Evolutionary conservation across 2,797 vertebrate genomes (phyloP).

Genomic region (Dromococcyx pavoninus): DNA sequence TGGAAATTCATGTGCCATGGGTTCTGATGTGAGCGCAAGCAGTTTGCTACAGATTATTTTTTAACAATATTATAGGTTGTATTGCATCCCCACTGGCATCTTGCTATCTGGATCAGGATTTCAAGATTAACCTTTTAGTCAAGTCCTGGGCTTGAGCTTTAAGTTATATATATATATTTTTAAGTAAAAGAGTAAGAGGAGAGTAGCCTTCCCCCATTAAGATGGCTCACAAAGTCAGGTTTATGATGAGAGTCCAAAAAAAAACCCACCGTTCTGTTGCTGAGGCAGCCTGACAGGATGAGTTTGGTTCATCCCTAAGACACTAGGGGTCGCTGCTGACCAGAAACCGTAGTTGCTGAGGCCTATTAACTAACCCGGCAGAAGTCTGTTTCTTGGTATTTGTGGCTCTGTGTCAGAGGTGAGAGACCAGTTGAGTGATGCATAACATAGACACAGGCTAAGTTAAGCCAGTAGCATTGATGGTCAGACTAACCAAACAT

Average conservation of each 20-base stretch:
- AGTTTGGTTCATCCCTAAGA: background rate
- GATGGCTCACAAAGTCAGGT: background rate
- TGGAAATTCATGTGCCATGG: background rate
- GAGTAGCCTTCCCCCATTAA: background rate
- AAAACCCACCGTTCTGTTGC: background rate
- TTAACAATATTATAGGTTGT: background rate
- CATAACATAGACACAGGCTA: fast-evolving
- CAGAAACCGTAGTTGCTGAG: background rate
- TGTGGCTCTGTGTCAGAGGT: background rate
- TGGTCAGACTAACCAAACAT: background rate
- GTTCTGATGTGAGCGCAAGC: background rate
- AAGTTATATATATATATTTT: background rate
- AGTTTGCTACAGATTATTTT: background rate
- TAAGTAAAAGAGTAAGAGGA: too few relatives aligned
- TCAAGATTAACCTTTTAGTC: background rate
- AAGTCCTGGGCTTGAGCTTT: background rate
- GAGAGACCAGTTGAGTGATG: background rate
- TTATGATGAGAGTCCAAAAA: background rate
- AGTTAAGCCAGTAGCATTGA: background rate
- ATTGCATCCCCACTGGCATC: background rate
- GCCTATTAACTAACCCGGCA: fast-evolving
- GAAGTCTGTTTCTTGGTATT: background rate
- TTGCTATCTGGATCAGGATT: background rate
- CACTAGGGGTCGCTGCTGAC: slow-evolving; percentile 41
- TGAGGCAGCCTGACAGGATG: background rate